Evolutionary conservation across 2,797 vertebrate genomes (phyloP), one percentile per base, ranked within the genome.

Genomic region (Sebastes iracundus): DNA sequence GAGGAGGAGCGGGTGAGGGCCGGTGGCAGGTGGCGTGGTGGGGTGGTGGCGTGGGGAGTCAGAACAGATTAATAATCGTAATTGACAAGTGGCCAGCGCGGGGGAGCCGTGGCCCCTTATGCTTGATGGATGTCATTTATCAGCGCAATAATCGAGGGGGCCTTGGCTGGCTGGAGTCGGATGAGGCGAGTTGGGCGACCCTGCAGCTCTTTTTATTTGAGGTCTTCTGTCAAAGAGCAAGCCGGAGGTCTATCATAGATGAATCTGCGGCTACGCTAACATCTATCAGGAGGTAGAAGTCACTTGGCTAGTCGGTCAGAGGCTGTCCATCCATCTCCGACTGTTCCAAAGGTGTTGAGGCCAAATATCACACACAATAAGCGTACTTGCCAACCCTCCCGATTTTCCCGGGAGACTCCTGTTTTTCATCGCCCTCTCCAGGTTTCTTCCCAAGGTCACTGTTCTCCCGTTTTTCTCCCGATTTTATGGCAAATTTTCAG

Each of bases 51-150:
- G 3, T 14, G 55, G 62, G 53, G 67, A 79, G 64, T 85, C 60
- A 72, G 76, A 81, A 84, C 75, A 82, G 83, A 90, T 92, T 90
- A 89, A 82, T 87, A 84, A 85, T 63, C 11, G 7, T 85, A 88
- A 90, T 68, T 91, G 89, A 93, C 90, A 90, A 82, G 87, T 62
- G 64, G 73, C 77, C 63, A 64, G 77, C 1, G 2, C 32, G 23
- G 38, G 63, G 63, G 64, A 84, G 73, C 75, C 2, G 13, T 52
- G 59, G 27, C 18, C 53, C 66, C n/a, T 28, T 69, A 35, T 20
- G 63, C 56, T 71, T 83, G 87, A 90, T 90, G 86, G 73, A 81
- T 85, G 81, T 49, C 59, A 88, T 90, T 85, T 75, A 86, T 89
- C 88, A 84, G 38, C 4, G 1, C 16, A 28, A 55, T 83, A 75